These are phyloP conservation scores for Hippocampus barbouri DNA, from an alignment of 2,113 vertebrate genomes.

Conservation along the genomic window DNA sequence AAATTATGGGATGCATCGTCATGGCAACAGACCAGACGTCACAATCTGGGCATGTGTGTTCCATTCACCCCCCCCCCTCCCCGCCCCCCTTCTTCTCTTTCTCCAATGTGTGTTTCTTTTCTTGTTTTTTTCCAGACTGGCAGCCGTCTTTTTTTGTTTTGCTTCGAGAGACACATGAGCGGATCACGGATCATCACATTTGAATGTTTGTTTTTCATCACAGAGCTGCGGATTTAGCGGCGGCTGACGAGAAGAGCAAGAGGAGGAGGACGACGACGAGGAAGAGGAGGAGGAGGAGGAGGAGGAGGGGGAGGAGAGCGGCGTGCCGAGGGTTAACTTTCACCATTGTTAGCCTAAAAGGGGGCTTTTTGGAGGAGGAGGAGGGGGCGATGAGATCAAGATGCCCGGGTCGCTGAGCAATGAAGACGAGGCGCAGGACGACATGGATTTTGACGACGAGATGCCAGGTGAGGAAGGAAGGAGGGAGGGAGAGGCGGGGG, in stretches of 20 bases:
- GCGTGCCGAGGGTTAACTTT: constrained; percentile 76
- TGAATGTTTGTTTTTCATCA: constrained; percentile 4
- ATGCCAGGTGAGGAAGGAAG: constrained; percentile 76
- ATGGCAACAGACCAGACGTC: constrained; percentile 97
- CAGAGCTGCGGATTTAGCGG: constrained; percentile 29
- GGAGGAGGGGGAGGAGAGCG: constrained; percentile 23
- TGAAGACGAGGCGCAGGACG: constrained; percentile 81
- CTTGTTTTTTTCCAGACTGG: constrained; percentile 19
- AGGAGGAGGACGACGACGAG: neutral
- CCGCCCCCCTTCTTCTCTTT: neutral
- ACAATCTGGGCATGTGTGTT: constrained; percentile 92
- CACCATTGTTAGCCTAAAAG: constrained; percentile 66
- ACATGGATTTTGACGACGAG: constrained; percentile 83
- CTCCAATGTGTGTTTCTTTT: constrained; percentile 69
- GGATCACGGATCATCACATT: constrained; percentile 3
- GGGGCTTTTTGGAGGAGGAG: constrained; percentile 36
- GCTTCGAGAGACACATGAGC: neutral
- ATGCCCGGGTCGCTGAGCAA: constrained; percentile 83
- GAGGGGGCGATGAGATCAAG: constrained; percentile 74
- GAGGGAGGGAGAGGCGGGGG: constrained; percentile 47
- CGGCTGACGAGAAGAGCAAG: neutral
- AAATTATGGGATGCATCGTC: constrained; percentile 93
- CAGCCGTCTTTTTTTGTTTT: constrained; percentile 25
- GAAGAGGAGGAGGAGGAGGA: neutral
- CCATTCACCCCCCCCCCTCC: constrained; percentile 62